Conservation (phyloP, 2,797 vertebrate genomes). For the Anguilla pacifica region DNA sequence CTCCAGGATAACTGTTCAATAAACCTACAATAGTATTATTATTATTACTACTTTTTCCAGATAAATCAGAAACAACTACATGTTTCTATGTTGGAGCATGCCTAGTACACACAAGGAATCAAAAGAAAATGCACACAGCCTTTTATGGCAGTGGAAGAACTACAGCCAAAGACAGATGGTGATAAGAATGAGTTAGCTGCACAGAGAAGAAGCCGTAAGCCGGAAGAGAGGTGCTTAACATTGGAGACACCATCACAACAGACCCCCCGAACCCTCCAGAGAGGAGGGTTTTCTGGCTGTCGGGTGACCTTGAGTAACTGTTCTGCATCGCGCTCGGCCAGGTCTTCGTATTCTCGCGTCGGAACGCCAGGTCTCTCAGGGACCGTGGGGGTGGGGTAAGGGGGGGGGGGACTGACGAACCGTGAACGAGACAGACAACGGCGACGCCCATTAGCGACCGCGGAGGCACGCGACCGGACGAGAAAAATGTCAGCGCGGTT, state of each 20-base stretch:
- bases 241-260: background rate
- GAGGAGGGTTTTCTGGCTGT: background rate
- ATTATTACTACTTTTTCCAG: too few species aligned
- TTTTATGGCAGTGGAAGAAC: background rate
- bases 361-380: background rate
- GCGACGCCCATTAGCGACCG: background rate
- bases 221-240: background rate
- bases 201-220: background rate
- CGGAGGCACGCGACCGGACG: background rate
- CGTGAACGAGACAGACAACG: background rate
- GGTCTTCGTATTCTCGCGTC: background rate
- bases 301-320: background rate
- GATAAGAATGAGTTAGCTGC: slow-evolving; percentile 3
- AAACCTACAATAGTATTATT: too few species aligned
- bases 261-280: background rate
- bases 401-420: background rate
- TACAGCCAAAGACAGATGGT: background rate
- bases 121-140: background rate
- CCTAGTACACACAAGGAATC: background rate
- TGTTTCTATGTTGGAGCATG: background rate
- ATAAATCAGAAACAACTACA: too few species aligned
- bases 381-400: background rate
- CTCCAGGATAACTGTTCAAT: too few species aligned
- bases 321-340: background rate
- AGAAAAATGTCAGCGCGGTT: background rate